These are phyloP conservation scores for Antitype chi DNA, from an alignment of 2,888 invertebrate genomes.

Conservation along the genomic window DNA sequence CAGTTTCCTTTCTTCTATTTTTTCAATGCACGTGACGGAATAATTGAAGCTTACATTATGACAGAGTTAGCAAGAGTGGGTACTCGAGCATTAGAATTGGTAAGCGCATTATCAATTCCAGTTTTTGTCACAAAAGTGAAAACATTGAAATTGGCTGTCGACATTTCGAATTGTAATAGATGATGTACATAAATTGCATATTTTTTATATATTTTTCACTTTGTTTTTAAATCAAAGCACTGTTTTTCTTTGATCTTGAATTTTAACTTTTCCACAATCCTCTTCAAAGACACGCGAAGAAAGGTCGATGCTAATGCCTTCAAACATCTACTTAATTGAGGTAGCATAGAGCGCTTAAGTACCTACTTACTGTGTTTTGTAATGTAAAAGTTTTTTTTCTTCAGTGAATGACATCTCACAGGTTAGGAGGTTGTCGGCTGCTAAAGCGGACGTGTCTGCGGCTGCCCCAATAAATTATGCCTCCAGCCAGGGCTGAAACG, in stretches of 20 bases:
- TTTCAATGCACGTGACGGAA: slow-evolving; percentile 74
- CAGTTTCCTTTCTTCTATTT: slow-evolving; percentile 70
- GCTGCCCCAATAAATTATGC: too few species aligned
- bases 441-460: too few species aligned
- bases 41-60: slow-evolving; percentile 69
- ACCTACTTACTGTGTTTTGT: background rate
- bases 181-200: background rate
- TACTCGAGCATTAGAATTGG: slow-evolving; percentile 59
- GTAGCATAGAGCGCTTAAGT: background rate
- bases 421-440: too few species aligned
- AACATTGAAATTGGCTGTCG: slow-evolving; percentile 12
- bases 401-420: too few species aligned
- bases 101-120: slow-evolving; percentile 48
- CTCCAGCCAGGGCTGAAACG: too few species aligned
- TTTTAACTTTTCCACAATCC: background rate
- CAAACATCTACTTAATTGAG: background rate
- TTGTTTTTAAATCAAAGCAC: background rate
- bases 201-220: slow-evolving; percentile 4
- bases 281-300: too few species aligned
- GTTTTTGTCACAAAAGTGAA: slow-evolving; percentile 47
- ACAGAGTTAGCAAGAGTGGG: slow-evolving; percentile 55
- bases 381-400: too few species aligned
- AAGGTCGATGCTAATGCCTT: background rate
- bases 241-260: background rate
- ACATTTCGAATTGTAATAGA: slow-evolving; percentile 29